These are phyloP conservation scores for Eulemur rufifrons DNA, from an alignment of 2,113 vertebrate genomes.

Conservation along the genomic window DNA sequence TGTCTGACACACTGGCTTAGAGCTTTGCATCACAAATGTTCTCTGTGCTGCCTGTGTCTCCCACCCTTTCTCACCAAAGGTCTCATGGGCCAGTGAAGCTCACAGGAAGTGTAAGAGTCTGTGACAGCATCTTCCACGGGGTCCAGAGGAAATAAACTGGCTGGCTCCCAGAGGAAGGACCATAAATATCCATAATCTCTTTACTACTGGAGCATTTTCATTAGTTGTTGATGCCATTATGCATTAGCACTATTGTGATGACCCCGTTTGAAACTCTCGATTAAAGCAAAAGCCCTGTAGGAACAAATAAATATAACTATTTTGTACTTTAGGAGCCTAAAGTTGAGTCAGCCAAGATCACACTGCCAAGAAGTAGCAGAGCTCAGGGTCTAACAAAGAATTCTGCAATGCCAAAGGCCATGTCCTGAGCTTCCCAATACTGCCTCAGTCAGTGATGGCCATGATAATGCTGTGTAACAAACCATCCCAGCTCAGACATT, in stretches of 20 bases:
- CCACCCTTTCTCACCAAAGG: not conserved
- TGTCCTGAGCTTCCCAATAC: rapidly evolving
- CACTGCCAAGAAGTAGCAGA: not conserved
- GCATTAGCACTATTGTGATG: too few species aligned
- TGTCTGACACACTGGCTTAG: not conserved
- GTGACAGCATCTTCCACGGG: not conserved
- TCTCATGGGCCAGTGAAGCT: not conserved
- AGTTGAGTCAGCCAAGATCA: not conserved
- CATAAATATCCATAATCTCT: too few species aligned
- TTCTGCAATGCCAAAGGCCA: rapidly evolving
- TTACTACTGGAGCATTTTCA: not conserved
- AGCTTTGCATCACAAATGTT: not conserved
- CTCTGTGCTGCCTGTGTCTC: not conserved
- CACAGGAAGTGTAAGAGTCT: not conserved
- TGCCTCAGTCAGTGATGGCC: rapidly evolving
- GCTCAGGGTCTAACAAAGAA: not conserved
- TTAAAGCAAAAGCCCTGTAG: not conserved
- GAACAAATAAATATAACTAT: not conserved
- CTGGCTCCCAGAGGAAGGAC: not conserved
- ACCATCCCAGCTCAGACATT: not conserved
- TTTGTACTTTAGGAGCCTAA: not conserved
- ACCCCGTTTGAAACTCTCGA: not conserved
- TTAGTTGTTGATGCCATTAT: not conserved
- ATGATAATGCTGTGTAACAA: not conserved
- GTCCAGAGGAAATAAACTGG: not conserved